These are phyloP conservation scores for Calephelis perditalis DNA, from an alignment of 2,888 invertebrate species.

Conservation along the genomic window DNA sequence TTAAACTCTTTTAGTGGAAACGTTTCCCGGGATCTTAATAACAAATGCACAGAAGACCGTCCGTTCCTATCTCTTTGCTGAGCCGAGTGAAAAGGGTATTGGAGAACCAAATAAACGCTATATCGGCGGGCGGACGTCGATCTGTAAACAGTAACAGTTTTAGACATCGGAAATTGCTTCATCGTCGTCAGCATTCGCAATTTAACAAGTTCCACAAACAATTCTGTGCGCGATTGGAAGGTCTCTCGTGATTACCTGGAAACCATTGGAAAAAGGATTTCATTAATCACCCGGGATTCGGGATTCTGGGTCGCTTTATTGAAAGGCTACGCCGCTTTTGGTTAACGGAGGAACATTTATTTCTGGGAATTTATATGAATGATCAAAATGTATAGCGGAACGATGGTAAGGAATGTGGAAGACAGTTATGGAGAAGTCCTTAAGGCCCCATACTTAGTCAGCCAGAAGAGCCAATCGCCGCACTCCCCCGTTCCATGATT, in stretches of 20 bases:
- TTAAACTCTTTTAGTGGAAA: not conserved
- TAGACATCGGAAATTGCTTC: constrained; percentile 33
- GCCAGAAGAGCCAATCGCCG: no score
- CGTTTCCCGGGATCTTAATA: constrained; percentile 1
- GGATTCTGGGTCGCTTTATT: constrained; percentile 21
- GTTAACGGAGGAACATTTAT: not conserved
- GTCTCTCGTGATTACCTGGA: constrained; percentile 30
- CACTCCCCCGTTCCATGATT: no score
- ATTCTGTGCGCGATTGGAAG: constrained; percentile 29
- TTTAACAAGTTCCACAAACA: constrained; percentile 34
- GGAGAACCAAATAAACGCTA: constrained; percentile 21
- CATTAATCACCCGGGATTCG: constrained; percentile 29
- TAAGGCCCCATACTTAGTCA: no score
- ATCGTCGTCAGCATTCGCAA: constrained; percentile 29
- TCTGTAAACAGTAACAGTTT: constrained; percentile 32
- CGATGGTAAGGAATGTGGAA: no score
- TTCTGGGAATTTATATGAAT: not conserved
- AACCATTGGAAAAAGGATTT: constrained; percentile 33
- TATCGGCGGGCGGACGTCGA: constrained; percentile 23
- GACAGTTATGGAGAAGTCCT: no score
- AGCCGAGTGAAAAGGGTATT: constrained; percentile 19
- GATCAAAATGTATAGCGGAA: no score
- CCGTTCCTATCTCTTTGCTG: constrained; percentile 1
- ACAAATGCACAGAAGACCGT: constrained; percentile 11
- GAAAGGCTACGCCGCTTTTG: constrained; percentile 9